Percentiles rank a stretch among this genome's conserved stretches.
Evolutionary conservation across 2,797 vertebrate species (phyloP).

Genomic region (Orestias chungarensis): DNA sequence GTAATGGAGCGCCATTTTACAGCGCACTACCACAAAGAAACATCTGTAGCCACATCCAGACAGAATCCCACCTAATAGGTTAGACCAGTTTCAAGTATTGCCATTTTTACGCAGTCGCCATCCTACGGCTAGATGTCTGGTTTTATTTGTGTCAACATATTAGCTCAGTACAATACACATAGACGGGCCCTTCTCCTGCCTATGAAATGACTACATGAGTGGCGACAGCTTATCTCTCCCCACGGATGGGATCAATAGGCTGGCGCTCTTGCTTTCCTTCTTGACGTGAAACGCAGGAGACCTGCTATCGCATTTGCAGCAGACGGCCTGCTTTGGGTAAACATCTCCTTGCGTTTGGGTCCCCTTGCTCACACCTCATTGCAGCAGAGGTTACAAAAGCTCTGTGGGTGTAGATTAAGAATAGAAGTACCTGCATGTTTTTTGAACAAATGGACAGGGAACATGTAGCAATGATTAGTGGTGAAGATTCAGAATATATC

Average conservation of each 20-base stretch:
- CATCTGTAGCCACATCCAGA: not conserved
- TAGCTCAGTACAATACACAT: conserved; percentile 24
- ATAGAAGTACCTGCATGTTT: not conserved
- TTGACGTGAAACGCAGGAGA: conserved; percentile 57
- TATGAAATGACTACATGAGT: conserved; percentile 75
- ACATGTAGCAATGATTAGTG: not conserved
- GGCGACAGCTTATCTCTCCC: conserved; percentile 82
- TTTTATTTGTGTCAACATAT: conserved; percentile 45
- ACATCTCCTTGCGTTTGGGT: conserved; percentile 30
- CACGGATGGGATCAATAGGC: conserved; percentile 76
- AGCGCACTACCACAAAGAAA: not conserved
- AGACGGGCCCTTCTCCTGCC: conserved; percentile 36
- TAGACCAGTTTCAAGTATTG: not conserved
- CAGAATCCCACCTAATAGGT: not conserved
- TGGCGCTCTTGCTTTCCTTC: conserved; percentile 70
- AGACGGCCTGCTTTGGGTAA: conserved; percentile 60
- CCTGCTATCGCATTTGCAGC: conserved; percentile 49
- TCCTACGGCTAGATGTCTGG: conserved; percentile 4
- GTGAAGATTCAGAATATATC: not conserved
- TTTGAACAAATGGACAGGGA: not conserved
- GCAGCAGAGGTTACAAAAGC: not conserved
- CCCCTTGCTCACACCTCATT: not conserved
- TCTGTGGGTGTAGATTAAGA: not conserved
- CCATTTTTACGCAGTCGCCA: not conserved
- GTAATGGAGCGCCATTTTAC: not conserved